phyloP scores from a whole-genome alignment of 1,140 invertebrate species.

The Parasteatoda tepidariorum region DNA sequence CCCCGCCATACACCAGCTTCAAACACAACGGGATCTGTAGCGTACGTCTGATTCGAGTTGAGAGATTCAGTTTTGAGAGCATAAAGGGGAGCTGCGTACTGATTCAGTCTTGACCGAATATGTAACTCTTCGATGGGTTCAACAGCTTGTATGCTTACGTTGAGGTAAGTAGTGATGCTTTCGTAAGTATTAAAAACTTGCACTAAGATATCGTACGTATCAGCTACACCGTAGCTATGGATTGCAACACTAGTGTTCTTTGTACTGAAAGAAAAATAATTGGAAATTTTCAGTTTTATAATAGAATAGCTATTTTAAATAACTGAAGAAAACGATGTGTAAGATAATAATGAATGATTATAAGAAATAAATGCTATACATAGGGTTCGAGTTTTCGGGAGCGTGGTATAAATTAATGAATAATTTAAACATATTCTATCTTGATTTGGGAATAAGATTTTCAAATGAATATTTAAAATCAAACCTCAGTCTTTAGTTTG shows the following conservation, averaged over 20 bases:
- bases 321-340: too few species aligned
- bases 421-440: too few species aligned
- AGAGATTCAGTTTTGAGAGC: background rate
- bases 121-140: constrained; percentile 38
- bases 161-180: constrained; percentile 14
- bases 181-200: constrained; percentile 19
- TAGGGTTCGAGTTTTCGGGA: too few species aligned
- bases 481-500: too few species aligned
- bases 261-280: constrained; percentile 29
- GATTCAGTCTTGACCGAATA: background rate
- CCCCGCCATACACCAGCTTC: constrained; percentile 43
- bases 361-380: too few species aligned
- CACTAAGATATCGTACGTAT: constrained; percentile 25
- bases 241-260: constrained; percentile 8
- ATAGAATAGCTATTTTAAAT: too few species aligned
- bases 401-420: too few species aligned
- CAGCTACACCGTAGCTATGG: constrained; percentile 54
- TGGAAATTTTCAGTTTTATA: too few species aligned
- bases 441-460: too few species aligned
- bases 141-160: constrained; percentile 38
- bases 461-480: too few species aligned
- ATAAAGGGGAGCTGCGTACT: constrained; percentile 22
- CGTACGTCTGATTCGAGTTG: background rate
- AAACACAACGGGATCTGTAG: constrained; percentile 26
- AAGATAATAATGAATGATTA: too few species aligned